Base-by-base conservation (phyloP, 2,797 vertebrate genomes). In the Sphaeramia orbicularis region DNA sequence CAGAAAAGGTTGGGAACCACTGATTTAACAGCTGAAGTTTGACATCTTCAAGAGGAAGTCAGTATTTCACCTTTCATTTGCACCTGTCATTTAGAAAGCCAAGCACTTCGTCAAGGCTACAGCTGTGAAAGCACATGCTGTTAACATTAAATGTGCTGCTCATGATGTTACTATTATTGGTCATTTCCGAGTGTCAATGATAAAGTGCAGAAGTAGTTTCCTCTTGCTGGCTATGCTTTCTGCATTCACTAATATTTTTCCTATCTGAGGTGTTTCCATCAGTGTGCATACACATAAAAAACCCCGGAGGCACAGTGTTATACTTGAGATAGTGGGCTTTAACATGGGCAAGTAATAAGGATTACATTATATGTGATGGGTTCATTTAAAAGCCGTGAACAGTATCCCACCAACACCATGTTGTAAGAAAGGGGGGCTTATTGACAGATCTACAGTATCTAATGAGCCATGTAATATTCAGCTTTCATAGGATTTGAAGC, bases 401-500 rank as follows among this genome's bases (percentile, higher is more conserved):
- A 55, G 14, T 37, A 21, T 30, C 15, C 30, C 16, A 12, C 42
- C 14, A 11, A 18, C 42, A 27, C 63, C 43, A 47, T 30, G 32
- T 19, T 32, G 52, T 48, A 40, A 63, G 38, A 63, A 21, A 45
- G 13, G 51, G 47, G 47, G 41, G 41, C 13, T 5, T 57, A 32
- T 43, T 45, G 30, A 58, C 38, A 45, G 41, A 51, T 59, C 12
- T 52, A 41, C 40, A 13, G 52, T 15, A 54, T 60, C 60, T 27
- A 55, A 74, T 51, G 53, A 51, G 27, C 61, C 21, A 5, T 42
- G 43, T 51, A 48, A 42, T 37, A 43, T 16, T 16, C 50, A 24
- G 55, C 60, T 52, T 57, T 60, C 36, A 21, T 40, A 38, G 30
- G 52, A 43, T 43, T 70, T 60, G 13, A 53, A 58, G 61, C 59